Percentiles rank a stretch among this genome's conserved stretches.
Conservation (phyloP, 2,797 vertebrate species). For the Eleutherodactylus coqui region DNA sequence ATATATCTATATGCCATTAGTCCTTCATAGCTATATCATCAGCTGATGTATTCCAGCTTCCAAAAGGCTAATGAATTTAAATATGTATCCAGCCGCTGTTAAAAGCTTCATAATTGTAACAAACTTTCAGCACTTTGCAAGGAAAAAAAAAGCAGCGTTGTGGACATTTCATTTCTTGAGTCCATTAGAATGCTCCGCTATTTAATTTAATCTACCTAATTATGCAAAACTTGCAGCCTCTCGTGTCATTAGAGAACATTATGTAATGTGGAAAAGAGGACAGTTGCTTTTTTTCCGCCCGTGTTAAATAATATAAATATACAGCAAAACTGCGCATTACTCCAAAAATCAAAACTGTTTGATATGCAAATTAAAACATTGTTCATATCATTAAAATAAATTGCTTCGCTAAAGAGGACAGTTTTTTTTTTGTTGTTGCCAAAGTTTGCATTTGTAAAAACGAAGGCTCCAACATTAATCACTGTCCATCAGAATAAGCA, state of each 20-base stretch:
- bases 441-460: constrained; percentile 36
- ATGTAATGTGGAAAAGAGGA: constrained; percentile 22
- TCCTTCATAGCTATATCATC: neutral
- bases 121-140: constrained; percentile 8
- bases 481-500: constrained; percentile 2
- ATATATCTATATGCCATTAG: neutral
- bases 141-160: neutral
- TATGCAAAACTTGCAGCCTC: constrained; percentile 33
- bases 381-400: constrained; percentile 49
- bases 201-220: constrained; percentile 46
- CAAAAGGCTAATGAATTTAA: constrained; percentile 9
- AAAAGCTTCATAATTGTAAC: constrained; percentile 21
- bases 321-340: constrained; percentile 18
- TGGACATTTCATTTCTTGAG: constrained; percentile 23
- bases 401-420: neutral
- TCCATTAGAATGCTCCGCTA: constrained; percentile 22
- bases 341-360: constrained; percentile 51
- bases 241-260: constrained; percentile 40
- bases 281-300: neutral
- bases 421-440: neutral
- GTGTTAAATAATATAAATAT: constrained; percentile 51
- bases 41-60: neutral
- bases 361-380: constrained; percentile 50
- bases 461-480: constrained; percentile 6
- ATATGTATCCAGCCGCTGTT: constrained; percentile 8